Conservation (phyloP, 2,888 invertebrate genomes). For the Amblyjoppa proteus region DNA sequence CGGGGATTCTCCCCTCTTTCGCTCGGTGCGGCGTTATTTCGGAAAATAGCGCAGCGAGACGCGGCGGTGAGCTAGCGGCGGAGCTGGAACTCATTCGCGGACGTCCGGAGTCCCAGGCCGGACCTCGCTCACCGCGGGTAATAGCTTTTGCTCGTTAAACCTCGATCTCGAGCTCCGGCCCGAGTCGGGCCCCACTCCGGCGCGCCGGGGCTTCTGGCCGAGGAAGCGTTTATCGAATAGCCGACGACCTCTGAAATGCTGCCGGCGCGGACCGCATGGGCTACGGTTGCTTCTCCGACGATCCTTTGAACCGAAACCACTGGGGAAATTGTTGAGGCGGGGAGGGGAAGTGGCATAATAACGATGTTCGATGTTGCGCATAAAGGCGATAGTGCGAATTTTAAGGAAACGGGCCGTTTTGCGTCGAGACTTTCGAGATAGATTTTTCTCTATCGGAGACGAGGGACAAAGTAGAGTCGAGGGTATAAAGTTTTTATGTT, state of each 20-base stretch:
- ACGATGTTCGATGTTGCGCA: background rate
- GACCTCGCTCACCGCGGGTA: constrained; percentile 58
- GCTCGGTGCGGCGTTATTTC: background rate
- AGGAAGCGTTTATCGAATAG: constrained; percentile 59
- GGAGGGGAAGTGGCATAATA: background rate
- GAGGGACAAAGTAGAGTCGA: too few species aligned
- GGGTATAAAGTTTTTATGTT: too few species aligned
- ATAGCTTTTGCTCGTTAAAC: constrained; percentile 64
- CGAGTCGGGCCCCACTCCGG: background rate
- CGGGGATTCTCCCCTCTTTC: background rate
- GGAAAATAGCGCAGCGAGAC: background rate
- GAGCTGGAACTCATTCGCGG: constrained; percentile 28
- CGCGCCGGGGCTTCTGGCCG: background rate
- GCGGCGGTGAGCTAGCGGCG: background rate
- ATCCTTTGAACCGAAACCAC: constrained; percentile 3
- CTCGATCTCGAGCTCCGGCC: constrained; percentile 27
- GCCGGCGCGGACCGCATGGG: background rate
- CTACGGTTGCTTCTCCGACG: background rate
- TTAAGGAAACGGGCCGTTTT: too few species aligned
- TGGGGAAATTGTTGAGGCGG: background rate
- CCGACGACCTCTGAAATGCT: constrained; percentile 6
- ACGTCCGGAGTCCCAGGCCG: constrained; percentile 50
- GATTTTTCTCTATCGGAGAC: too few species aligned
- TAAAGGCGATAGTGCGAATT: too few species aligned
- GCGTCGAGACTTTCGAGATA: too few species aligned